A percentile compares a stretch with the other conserved stretches of the same genome.
phyloP scores from a whole-genome alignment of 1,140 invertebrate genomes.

The Heterodera carotae region DNA sequence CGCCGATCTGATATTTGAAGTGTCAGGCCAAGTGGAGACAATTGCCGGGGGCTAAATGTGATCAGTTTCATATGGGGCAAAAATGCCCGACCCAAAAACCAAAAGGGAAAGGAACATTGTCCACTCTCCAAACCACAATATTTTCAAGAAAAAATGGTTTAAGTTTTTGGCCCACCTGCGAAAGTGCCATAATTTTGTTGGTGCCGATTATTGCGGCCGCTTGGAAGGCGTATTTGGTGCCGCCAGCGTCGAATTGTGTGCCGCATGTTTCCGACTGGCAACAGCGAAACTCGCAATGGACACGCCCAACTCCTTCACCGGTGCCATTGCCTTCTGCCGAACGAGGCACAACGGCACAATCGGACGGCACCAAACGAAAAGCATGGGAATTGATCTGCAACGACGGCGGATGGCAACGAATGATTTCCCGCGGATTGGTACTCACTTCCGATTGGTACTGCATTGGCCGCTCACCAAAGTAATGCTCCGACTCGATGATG shows the following conservation, averaged over 20 bases:
- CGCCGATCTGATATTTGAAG: too few relatives aligned
- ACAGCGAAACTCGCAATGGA: constrained; percentile 8
- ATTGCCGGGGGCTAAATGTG: neutral
- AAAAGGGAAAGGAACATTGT: too few relatives aligned
- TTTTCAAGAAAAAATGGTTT: too few relatives aligned
- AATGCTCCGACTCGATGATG: too few relatives aligned
- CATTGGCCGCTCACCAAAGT: too few relatives aligned
- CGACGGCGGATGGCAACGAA: neutral
- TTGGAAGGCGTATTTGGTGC: neutral
- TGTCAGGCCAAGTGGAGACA: neutral
- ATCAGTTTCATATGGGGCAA: too few relatives aligned
- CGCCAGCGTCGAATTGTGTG: neutral
- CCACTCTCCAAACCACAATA: too few relatives aligned
- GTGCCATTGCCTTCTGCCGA: neutral
- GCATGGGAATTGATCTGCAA: neutral
- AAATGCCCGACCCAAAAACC: too few relatives aligned
- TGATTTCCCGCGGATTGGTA: neutral
- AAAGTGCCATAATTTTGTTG: neutral
- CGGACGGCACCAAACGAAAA: neutral
- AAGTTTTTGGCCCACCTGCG: too few relatives aligned
- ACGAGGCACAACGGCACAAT: neutral
- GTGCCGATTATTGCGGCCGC: neutral
- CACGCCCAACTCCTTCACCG: neutral
- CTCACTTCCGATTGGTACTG: too few relatives aligned
- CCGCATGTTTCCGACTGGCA: neutral